Evolutionary conservation across 2,888 invertebrate genomes (phyloP), one percentile per base, ranked within the genome.

Genomic region (Meta bourneti): DNA sequence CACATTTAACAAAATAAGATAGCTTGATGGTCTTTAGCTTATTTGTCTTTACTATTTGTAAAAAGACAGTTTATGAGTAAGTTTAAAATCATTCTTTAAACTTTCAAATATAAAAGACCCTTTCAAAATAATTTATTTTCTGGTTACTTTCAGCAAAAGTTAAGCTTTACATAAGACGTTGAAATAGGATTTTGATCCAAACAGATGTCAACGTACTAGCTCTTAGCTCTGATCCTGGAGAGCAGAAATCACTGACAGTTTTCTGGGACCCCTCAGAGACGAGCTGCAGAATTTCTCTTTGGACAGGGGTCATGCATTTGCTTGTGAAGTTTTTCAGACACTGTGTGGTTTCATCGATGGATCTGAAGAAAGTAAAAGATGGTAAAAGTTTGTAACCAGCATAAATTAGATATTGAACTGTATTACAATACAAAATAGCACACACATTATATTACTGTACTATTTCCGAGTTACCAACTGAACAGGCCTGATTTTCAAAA

Each of bases 261-360:
- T 80, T 75, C n/a, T 90, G 85, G 4, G 93, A 93, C 13, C 94
- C 94, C 84, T 94, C 94, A 52, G 93, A 91, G 16, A 93, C 91
- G 51, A 94, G 93, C 5, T 89, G 74, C 16, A 94, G 90, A 72
- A 94, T 88, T 89, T 94, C 93, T 61, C 93, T 75, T 82, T 94
- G 94, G 4, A 94, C 86, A 11, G 93, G 93, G 13, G 94, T 94
- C 85, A 93, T 93, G 83, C 94, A 94, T 61, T 93, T 91, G 34
- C 86, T 82, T n/a, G 93, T 93, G 93, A 90, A 93, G 61, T 93
- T 93, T 13, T 78, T 78, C 7, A 93, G 75, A 71, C 93, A 93
- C 11, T 84, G 85, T 13, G 93, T 90, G 7, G 93, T 93, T 81
- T 93, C 93, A 0, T 89, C 87, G 9, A 93, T 84, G 51, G 93